These are phyloP conservation scores for Liodrosophila aerea DNA, from an alignment of 2,888 invertebrate genomes.

Conservation along the genomic window DNA sequence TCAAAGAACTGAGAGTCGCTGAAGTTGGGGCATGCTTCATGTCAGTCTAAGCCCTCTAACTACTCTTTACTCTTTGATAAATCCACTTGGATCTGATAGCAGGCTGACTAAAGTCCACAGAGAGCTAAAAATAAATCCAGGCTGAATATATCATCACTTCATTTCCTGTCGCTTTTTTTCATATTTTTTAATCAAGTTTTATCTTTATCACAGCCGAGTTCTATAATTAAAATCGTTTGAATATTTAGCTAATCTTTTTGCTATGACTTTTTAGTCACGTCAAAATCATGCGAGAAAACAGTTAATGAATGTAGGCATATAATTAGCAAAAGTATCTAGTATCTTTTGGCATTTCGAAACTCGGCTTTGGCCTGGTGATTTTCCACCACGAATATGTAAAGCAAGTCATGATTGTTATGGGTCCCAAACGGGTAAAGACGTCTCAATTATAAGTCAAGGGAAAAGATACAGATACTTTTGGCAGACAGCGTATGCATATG, in stretches of 20 bases:
- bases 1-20: conserved; percentile 47
- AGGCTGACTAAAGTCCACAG: conserved; percentile 1
- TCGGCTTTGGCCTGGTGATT: conserved; percentile 42
- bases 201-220: conserved; percentile 16
- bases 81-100: not conserved
- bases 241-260: conserved; percentile 30
- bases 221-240: conserved; percentile 25
- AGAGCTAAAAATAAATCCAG: conserved; percentile 1
- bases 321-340: conserved; percentile 34
- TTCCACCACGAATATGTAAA: conserved; percentile 46
- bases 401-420: not conserved
- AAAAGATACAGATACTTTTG: not conserved
- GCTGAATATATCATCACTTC: not conserved
- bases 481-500: conserved; percentile 26
- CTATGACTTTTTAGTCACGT: conserved; percentile 21
- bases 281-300: conserved; percentile 17
- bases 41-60: too few relatives aligned
- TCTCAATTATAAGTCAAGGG: conserved; percentile 9
- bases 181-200: conserved; percentile 24
- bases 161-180: conserved; percentile 22
- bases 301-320: conserved; percentile 34
- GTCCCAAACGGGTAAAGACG: conserved; percentile 18
- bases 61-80: not conserved
- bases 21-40: not conserved
- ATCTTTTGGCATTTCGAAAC: conserved; percentile 1